Conservation (phyloP, 2,113 vertebrate genomes). For the Onychorhynchus coronatus region DNA sequence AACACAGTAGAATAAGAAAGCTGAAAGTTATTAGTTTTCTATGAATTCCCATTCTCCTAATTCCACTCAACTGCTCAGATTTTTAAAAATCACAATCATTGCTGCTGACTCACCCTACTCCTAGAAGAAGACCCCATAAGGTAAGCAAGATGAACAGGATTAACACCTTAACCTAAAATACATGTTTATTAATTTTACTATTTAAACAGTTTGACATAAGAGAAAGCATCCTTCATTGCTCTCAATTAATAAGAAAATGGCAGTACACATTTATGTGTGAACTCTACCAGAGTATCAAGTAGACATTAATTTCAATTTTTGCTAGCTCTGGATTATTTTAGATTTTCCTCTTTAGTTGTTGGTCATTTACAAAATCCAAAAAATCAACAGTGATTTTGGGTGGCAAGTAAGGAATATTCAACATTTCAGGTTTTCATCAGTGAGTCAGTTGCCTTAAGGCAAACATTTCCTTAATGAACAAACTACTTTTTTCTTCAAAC, state of each 20-base stretch:
- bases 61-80: neutral
- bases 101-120: neutral
- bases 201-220: neutral
- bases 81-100: neutral
- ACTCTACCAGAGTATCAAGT: neutral
- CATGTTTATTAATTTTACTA: neutral
- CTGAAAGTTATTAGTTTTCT: constrained; percentile 22
- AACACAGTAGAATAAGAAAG: constrained; percentile 14
- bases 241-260: neutral
- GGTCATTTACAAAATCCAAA: neutral
- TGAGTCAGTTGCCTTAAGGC: neutral
- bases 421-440: neutral
- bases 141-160: neutral
- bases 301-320: neutral
- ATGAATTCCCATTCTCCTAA: neutral
- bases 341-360: neutral
- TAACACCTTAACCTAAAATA: neutral
- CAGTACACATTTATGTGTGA: neutral
- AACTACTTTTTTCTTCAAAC: neutral
- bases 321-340: neutral
- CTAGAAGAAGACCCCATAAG: neutral
- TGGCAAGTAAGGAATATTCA: neutral
- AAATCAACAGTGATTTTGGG: neutral
- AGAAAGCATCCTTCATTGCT: neutral
- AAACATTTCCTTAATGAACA: neutral